Conservation (phyloP, 2,888 invertebrate genomes). For the Latrodectus hesperus region DNA sequence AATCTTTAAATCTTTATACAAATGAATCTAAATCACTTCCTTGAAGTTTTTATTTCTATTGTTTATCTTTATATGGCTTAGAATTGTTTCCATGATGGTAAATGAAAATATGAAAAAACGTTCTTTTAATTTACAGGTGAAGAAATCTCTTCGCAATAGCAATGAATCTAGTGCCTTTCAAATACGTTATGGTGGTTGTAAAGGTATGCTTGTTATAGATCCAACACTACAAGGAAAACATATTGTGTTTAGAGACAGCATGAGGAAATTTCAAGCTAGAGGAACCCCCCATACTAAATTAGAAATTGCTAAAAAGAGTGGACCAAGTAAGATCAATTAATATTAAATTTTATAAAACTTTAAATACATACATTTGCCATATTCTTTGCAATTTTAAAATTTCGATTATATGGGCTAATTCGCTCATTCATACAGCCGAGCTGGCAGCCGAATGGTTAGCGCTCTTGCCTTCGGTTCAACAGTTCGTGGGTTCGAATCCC, state of each 20-base stretch:
- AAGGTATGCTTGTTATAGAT: constrained; percentile 71
- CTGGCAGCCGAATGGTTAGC: too few relatives aligned
- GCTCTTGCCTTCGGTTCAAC: too few relatives aligned
- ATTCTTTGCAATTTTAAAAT: not conserved
- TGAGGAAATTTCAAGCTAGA: constrained; percentile 70
- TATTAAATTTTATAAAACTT: too few relatives aligned
- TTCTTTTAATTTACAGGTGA: not conserved
- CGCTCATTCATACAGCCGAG: too few relatives aligned
- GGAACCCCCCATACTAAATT: constrained; percentile 57
- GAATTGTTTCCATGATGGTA: too few relatives aligned
- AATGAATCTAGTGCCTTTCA: constrained; percentile 64
- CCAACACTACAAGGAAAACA: constrained; percentile 33
- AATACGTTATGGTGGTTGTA: constrained; percentile 70
- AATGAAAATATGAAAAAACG: too few relatives aligned
- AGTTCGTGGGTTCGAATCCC: too few relatives aligned
- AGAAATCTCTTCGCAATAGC: not conserved
- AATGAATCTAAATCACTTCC: too few relatives aligned
- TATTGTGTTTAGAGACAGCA: constrained; percentile 69
- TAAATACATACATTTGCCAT: too few relatives aligned
- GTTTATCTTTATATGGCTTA: too few relatives aligned
- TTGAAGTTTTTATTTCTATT: too few relatives aligned
- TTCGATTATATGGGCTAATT: not conserved
- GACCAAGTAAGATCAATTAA: constrained; percentile 66
- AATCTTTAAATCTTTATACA: too few relatives aligned
- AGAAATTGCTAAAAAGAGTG: constrained; percentile 72